Base-by-base conservation (phyloP, 2,888 invertebrate genomes). In the Pterostichus madidus region DNA sequence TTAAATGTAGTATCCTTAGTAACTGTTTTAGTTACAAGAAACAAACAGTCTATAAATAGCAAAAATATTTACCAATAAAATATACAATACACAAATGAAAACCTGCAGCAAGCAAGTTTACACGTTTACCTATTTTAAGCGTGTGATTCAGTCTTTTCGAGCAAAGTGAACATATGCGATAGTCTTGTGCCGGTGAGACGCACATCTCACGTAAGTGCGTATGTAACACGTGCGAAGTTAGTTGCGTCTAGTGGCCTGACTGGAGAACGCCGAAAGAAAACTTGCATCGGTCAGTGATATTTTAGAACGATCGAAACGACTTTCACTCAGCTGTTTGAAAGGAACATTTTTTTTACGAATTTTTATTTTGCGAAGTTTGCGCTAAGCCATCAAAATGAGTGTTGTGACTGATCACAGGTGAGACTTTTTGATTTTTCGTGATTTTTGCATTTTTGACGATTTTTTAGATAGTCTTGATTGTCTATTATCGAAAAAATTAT, bases 331-430 rank as follows among this genome's bases (percentile, higher is more conserved):
- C 39, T 15, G 59, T 64, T 81, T 71, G 73, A 81, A 75, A 75
- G 56, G 39, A 61, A 61, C 75, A 44, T 56, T 24, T 24, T n/a
- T 75, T 77, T 80, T 79, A 31, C 53, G 68, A 49, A 83, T 44
- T 56, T 46, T 64, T 64, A 78, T 64, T 56, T 35, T 78, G 46
- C 17, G 68, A 83, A 76, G 44, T 71, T 71, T 44, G 68, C 44
- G 68, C 13, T 17, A 44, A 44, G 39, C 39, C 44, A 39, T 44
- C 39, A 71, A 71, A 52, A 83, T 83, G 83, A 83, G 83, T 83
- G 83, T 83, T 64, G 32, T 78, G 5, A 39, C 71, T 68, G 52
- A 77, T 24, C 76, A 83, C 24, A 68, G 83, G 83, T 83, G 52
- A 77, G 71, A 17, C n/a, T 49, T 84, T 80, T 84, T 83, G 39